Conservation (phyloP, 2,888 invertebrate species). For the Parascotia fuliginaria region DNA sequence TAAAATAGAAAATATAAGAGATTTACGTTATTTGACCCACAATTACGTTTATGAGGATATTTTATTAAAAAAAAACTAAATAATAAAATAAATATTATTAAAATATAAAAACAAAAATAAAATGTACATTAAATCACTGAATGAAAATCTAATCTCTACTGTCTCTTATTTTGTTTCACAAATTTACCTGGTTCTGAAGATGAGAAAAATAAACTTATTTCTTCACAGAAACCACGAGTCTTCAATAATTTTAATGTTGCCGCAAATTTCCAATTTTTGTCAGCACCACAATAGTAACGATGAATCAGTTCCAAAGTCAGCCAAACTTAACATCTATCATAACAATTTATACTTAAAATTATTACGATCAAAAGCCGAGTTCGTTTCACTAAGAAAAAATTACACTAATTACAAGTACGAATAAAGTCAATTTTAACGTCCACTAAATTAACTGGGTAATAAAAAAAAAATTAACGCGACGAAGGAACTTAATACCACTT, state of each 20-base stretch:
- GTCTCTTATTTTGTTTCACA: slow-evolving; percentile 13
- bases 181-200: slow-evolving; percentile 38
- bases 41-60: slow-evolving; percentile 9
- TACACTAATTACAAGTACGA: slow-evolving; percentile 61
- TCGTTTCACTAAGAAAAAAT: slow-evolving; percentile 61
- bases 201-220: slow-evolving; percentile 22
- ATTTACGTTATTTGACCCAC: neutral
- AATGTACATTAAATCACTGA: neutral
- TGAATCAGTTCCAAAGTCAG: slow-evolving; percentile 51
- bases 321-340: slow-evolving; percentile 51
- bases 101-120: neutral
- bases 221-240: slow-evolving; percentile 25
- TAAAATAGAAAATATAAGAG: neutral
- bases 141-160: too few species aligned
- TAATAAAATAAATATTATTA: neutral
- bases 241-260: slow-evolving; percentile 36
- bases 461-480: slow-evolving; percentile 63
- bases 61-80: neutral
- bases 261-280: slow-evolving; percentile 13
- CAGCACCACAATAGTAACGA: slow-evolving; percentile 60
- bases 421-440: slow-evolving; percentile 59
- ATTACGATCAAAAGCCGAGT: slow-evolving; percentile 57
- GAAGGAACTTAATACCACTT: slow-evolving; percentile 85
- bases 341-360: slow-evolving; percentile 41
- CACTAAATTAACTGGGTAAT: slow-evolving; percentile 59